phyloP scores from a whole-genome alignment of 2,113 vertebrate species.

The Urocynchramus pylzowi region DNA sequence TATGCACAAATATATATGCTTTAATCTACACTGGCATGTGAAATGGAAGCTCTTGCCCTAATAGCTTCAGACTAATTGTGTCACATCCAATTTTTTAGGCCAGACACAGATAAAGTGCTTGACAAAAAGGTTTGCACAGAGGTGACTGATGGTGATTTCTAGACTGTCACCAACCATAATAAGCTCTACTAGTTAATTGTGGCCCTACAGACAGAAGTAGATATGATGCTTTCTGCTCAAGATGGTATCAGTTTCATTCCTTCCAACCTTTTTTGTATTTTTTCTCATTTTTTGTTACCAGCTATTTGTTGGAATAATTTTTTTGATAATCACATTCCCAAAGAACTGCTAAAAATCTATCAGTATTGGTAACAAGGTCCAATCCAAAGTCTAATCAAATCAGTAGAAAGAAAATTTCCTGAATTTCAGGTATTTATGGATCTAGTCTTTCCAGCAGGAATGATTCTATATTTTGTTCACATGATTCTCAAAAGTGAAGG shows the following conservation, averaged over 20 bases:
- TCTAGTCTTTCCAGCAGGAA: background rate
- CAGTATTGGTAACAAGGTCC: background rate
- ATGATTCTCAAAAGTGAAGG: background rate
- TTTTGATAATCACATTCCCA: background rate
- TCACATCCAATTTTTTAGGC: conserved; percentile 1
- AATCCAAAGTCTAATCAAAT: background rate
- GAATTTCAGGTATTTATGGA: background rate
- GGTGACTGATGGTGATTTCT: conserved; percentile 25
- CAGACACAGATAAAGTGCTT: conserved; percentile 27
- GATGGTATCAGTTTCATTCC: background rate
- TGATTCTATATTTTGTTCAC: background rate
- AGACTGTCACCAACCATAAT: background rate
- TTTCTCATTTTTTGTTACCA: conserved; percentile 17
- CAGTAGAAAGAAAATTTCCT: background rate
- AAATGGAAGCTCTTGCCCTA: background rate
- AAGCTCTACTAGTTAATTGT: conserved; percentile 3
- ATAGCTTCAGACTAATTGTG: background rate
- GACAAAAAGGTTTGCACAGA: background rate
- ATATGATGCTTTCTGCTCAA: background rate
- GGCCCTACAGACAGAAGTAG: conserved; percentile 1
- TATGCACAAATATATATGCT: background rate
- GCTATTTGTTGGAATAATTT: background rate
- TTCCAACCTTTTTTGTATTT: background rate
- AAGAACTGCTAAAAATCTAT: background rate
- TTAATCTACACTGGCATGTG: background rate